These are phyloP conservation scores for Harpagoxenus sublaevis DNA, from an alignment of 2,888 invertebrate species.

Conservation along the genomic window DNA sequence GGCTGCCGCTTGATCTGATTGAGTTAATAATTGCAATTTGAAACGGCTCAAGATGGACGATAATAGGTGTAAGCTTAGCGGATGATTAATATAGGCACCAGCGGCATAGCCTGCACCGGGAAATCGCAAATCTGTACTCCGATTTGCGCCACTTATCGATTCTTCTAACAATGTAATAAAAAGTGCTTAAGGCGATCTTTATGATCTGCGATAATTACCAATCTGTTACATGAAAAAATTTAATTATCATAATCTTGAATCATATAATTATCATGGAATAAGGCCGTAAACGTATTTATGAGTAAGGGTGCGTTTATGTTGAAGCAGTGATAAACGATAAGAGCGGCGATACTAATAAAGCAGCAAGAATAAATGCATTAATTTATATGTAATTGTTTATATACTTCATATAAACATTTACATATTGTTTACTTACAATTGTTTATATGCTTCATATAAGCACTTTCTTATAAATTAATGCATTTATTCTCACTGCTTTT, in stretches of 20 bases:
- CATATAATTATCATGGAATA: neutral
- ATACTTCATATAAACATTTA: no score
- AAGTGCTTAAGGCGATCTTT: conserved; percentile 24
- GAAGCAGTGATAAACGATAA: no score
- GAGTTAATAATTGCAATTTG: conserved; percentile 56
- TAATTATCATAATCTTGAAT: neutral
- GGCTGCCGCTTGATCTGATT: conserved; percentile 42
- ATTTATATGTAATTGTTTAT: no score
- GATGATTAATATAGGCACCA: conserved; percentile 24
- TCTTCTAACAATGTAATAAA: neutral
- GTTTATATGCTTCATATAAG: no score
- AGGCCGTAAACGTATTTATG: neutral
- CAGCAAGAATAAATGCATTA: no score
- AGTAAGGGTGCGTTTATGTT: neutral
- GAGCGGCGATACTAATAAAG: no score
- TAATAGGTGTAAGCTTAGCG: neutral
- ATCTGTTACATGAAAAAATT: neutral
- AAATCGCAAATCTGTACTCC: neutral
- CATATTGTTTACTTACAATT: no score
- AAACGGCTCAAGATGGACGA: conserved; percentile 25
- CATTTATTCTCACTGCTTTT: no score
- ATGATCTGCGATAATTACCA: conserved; percentile 7
- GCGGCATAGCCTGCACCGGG: neutral
- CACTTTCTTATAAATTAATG: no score
- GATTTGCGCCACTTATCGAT: conserved; percentile 9